Evolutionary conservation across 2,888 invertebrate species (phyloP).

Genomic region (Drosophila cognata): DNA sequence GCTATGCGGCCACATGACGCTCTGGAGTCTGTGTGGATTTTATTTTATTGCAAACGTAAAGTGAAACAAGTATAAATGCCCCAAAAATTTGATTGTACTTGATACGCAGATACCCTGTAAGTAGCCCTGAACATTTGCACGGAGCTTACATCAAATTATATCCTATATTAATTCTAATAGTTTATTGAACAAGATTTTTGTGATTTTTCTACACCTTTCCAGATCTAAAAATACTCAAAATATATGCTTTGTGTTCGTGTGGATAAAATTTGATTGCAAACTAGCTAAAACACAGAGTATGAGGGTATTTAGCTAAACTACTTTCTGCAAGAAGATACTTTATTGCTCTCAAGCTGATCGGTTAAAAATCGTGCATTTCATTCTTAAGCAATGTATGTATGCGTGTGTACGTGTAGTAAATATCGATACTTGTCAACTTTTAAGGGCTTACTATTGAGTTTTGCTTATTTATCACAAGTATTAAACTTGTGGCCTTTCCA

Average conservation of each 20-base stretch:
- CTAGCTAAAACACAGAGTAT: background rate
- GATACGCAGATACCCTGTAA: slow-evolving; percentile 13
- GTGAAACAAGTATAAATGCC: slow-evolving; percentile 52
- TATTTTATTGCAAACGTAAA: slow-evolving; percentile 75
- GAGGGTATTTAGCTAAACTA: background rate
- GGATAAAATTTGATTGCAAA: background rate
- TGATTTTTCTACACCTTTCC: background rate
- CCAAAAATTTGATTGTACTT: background rate
- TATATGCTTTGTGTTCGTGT: background rate
- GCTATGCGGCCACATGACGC: slow-evolving; percentile 48
- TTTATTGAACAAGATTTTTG: background rate
- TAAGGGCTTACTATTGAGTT: background rate
- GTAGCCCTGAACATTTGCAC: background rate
- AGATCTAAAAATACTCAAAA: background rate
- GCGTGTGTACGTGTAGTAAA: background rate
- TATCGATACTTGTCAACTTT: slow-evolving; percentile 6
- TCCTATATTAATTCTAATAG: background rate
- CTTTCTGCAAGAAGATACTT: background rate
- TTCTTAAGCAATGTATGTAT: background rate
- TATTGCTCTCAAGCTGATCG: background rate
- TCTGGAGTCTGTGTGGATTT: slow-evolving; percentile 65
- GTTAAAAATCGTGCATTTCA: background rate
- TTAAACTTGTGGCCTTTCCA: background rate
- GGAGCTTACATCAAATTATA: background rate
- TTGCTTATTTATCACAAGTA: background rate